Conservation (phyloP, 1,140 invertebrate genomes). For the Thrips palmi region DNA sequence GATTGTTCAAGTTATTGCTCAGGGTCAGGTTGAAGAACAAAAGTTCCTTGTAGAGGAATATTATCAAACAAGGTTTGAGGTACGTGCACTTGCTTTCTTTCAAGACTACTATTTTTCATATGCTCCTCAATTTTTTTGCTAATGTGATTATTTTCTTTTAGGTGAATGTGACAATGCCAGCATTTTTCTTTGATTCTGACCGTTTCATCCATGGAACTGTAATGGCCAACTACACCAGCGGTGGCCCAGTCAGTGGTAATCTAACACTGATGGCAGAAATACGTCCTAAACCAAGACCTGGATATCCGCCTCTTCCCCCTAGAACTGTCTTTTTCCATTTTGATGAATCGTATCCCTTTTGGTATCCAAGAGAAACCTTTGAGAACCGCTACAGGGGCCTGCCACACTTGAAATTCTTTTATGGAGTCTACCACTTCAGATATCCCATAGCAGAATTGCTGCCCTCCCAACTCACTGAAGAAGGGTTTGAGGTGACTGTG, state of each 20-base stretch:
- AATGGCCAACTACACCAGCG: slow-evolving; percentile 86
- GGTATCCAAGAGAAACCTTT: slow-evolving; percentile 36
- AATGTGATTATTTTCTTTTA: slow-evolving; percentile 19
- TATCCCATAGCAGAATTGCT: slow-evolving; percentile 67
- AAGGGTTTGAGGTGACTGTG: slow-evolving; percentile 70
- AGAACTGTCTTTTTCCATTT: slow-evolving; percentile 15
- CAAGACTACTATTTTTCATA: neutral
- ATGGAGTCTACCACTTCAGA: slow-evolving; percentile 67
- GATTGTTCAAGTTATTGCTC: slow-evolving; percentile 73
- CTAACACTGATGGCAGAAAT: slow-evolving; percentile 64
- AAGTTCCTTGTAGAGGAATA: slow-evolving; percentile 83
- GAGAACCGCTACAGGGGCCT: slow-evolving; percentile 1
- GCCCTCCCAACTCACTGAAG: slow-evolving; percentile 39
- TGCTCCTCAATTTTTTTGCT: neutral
- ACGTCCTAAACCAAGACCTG: slow-evolving; percentile 34
- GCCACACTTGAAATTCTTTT: too few relatives aligned
- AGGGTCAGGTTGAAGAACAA: slow-evolving; percentile 71
- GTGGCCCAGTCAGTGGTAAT: slow-evolving; percentile 66
- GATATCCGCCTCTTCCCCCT: too few relatives aligned
- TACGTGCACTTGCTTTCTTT: slow-evolving; percentile 18
- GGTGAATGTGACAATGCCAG: slow-evolving; percentile 90
- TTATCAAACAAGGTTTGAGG: slow-evolving; percentile 78
- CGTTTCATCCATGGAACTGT: slow-evolving; percentile 63
- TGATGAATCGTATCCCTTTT: slow-evolving; percentile 57
- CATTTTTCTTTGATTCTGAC: slow-evolving; percentile 78